Percentiles rank a stretch among this genome's conserved stretches.
Evolutionary conservation across 1,140 invertebrate species (phyloP).

Genomic region (Vanessa tameamea): DNA sequence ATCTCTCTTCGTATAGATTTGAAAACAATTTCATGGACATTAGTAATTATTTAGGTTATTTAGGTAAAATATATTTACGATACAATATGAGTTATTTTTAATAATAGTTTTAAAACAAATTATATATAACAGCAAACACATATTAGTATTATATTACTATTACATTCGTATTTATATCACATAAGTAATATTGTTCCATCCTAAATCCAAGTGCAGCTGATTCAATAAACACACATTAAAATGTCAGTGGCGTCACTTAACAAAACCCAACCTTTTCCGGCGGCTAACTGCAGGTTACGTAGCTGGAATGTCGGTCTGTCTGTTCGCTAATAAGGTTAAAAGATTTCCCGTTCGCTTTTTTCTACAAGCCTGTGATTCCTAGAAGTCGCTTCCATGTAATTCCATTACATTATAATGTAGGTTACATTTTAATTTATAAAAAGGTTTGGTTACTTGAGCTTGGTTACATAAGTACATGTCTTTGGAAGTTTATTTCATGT

Average conservation of each 20-base stretch:
- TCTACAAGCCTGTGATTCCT: conserved; percentile 7
- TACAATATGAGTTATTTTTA: too few relatives aligned
- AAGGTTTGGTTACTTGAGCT: neutral
- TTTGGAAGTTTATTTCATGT: neutral
- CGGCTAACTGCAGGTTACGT: conserved; percentile 23
- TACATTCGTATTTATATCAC: too few relatives aligned
- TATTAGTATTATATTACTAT: too few relatives aligned
- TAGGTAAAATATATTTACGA: too few relatives aligned
- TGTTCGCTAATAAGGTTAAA: conserved; percentile 22
- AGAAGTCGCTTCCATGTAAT: conserved; percentile 27
- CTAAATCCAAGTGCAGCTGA: neutral
- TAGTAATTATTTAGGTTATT: too few relatives aligned
- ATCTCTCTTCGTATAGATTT: too few relatives aligned
- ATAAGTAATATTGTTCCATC: neutral
- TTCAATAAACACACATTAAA: conserved; percentile 1
- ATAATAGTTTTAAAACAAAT: too few relatives aligned
- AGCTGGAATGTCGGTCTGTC: conserved; percentile 20
- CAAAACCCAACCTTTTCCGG: conserved; percentile 18
- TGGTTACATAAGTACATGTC: neutral
- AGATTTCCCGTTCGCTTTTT: conserved; percentile 35
- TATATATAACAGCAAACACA: too few relatives aligned
- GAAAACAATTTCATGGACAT: too few relatives aligned
- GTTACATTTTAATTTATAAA: conserved; percentile 19
- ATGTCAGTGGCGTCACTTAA: conserved; percentile 11
- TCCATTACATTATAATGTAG: neutral